phyloP scores from a whole-genome alignment of 2,888 invertebrate genomes.

The Erebia ligea region DNA sequence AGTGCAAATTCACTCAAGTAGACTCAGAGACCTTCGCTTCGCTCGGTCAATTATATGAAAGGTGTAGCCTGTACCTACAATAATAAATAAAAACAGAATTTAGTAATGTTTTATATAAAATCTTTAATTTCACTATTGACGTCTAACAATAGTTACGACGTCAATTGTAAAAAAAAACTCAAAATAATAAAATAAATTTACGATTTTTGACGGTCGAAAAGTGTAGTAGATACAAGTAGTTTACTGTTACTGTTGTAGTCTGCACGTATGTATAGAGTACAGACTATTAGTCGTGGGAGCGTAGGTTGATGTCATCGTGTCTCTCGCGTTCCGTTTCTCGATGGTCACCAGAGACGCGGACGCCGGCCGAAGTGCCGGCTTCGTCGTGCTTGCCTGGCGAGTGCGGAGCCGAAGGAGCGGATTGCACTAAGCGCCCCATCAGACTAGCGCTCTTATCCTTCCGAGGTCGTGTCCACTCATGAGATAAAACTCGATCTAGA shows the following conservation, averaged over 20 bases:
- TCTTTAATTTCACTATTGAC: constrained; percentile 73
- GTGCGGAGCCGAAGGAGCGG: constrained; percentile 77
- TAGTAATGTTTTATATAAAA: constrained; percentile 41
- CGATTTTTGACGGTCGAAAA: constrained; percentile 65
- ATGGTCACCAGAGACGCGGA: constrained; percentile 76
- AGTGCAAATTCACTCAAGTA: no score
- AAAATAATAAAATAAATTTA: constrained; percentile 69
- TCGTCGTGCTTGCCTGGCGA: constrained; percentile 70
- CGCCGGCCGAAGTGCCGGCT: constrained; percentile 72
- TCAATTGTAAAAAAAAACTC: constrained; percentile 71
- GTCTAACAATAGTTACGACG: constrained; percentile 75
- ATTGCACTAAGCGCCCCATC: constrained; percentile 85
- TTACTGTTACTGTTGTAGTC: constrained; percentile 8
- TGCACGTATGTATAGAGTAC: neutral
- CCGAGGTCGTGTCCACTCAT: constrained; percentile 88
- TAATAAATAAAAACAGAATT: neutral
- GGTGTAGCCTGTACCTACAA: no score
- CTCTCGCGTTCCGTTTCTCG: constrained; percentile 73
- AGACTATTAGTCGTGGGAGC: constrained; percentile 62
- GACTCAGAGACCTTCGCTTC: no score
- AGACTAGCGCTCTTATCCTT: constrained; percentile 84
- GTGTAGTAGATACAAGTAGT: constrained; percentile 41
- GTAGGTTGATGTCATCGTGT: constrained; percentile 75
- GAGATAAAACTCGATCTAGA: constrained; percentile 88
- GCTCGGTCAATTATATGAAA: no score